Conservation (phyloP, 1,140 invertebrate genomes). For the Drosophila chauvacae region DNA sequence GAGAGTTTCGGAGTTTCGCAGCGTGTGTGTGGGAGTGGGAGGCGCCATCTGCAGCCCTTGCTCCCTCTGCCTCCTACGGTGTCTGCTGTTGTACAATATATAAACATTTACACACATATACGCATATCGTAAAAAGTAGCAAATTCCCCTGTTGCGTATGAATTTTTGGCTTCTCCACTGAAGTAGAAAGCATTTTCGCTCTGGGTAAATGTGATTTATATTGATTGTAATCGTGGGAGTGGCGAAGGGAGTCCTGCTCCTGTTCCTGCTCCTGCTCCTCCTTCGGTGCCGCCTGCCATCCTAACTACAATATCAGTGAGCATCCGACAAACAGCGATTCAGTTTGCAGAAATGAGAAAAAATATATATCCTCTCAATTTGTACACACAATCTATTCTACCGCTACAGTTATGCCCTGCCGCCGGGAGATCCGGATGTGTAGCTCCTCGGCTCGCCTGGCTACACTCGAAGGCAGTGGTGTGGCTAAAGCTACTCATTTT, state of each 20-base stretch:
- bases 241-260: conserved; percentile 32
- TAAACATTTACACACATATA: conserved; percentile 55
- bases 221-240: conserved; percentile 80
- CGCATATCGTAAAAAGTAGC: conserved; percentile 60
- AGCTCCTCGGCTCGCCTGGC: not conserved
- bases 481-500: not conserved
- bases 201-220: conserved; percentile 83
- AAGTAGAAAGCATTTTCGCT: conserved; percentile 83
- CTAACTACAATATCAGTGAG: conserved; percentile 68
- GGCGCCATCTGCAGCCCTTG: conserved; percentile 35
- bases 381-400: conserved; percentile 55
- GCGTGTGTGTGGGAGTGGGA: not conserved
- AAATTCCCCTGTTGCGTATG: conserved; percentile 83
- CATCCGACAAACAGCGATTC: conserved; percentile 69
- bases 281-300: conserved; percentile 14
- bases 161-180: conserved; percentile 77
- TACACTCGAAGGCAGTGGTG: conserved; percentile 18
- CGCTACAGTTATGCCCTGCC: conserved; percentile 43
- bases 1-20: conserved; percentile 12
- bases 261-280: not conserved
- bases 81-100: conserved; percentile 66
- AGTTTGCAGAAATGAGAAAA: conserved; percentile 48
- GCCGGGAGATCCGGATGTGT: conserved; percentile 11
- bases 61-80: conserved; percentile 7
- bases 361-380: conserved; percentile 55